Evolutionary conservation across 2,888 invertebrate genomes (phyloP), one percentile per base, ranked within the genome.

Genomic region (Autographa gamma): DNA sequence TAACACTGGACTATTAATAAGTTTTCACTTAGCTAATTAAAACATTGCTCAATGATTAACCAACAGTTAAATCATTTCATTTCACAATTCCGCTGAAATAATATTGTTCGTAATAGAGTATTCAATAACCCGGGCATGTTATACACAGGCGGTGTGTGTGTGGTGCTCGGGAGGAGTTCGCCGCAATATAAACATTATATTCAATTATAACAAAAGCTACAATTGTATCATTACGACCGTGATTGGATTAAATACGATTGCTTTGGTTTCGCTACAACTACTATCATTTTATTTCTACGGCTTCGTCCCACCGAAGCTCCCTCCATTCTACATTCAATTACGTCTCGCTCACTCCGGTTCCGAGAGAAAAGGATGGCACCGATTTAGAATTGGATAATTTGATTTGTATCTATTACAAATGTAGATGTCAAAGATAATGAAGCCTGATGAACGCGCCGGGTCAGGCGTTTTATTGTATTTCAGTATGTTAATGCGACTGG

Each of bases 201-300:
- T 14, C 69, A 34, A 59, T 38, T 52, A 41, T 58, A 48, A 14
- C 41, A 65, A 18, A 19, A 19, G 19, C 31, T 16, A 31, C 58
- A 31, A 71, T 64, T 76, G 74, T 76, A 68, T 71, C 74, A 82
- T 82, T 75, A 74, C 69, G 48, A 7, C 76, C 62, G 73, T 85
- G 82, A 85, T 84, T 83, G 85, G 85, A 84, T 84, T 85, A 81
- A 68, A 81, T 63, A 68, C 68, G 63, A 83, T 73, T 84, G 74
- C 73, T 85, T 71, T 69, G 84, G 84, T 80, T 84, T 85, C 84
- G 60, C 66, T 70, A 56, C 66, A 56, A 32, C 43, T 72, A 73
- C 77, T 80, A 80, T 74, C 76, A 74, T 80, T 66, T 71, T 72
- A 78, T 75, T 84, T 48, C 58, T 83, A 84, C 48, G 83, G 78